Evolutionary conservation across 2,113 vertebrate species (phyloP).

Genomic region (Vanacampus margaritifer): DNA sequence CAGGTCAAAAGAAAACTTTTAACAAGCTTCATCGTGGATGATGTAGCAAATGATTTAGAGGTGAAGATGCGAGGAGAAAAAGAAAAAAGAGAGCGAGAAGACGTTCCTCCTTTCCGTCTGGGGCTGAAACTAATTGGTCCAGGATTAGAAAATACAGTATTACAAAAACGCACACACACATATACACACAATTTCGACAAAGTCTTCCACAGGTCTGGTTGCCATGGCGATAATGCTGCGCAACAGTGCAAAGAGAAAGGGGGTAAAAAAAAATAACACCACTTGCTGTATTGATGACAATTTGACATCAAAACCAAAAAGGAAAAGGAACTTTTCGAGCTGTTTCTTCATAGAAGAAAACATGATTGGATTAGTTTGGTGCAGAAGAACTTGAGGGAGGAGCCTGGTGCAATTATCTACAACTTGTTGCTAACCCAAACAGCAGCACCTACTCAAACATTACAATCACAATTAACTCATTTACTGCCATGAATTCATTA

Average conservation of each 20-base stretch:
- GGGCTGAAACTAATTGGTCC: conserved; percentile 65
- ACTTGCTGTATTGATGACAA: conserved; percentile 33
- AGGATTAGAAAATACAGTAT: conserved; percentile 67
- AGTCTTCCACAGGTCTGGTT: conserved; percentile 55
- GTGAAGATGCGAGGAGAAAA: conserved; percentile 5
- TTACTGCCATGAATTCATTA: too few relatives aligned
- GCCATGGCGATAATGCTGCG: conserved; percentile 50
- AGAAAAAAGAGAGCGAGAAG: conserved; percentile 27
- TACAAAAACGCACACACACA: conserved; percentile 28
- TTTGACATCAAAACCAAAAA: not conserved
- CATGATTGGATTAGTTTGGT: not conserved
- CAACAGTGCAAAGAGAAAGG: conserved; percentile 43
- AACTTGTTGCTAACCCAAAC: not conserved
- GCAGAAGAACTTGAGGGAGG: not conserved
- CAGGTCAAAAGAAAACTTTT: conserved; percentile 1
- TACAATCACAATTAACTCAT: too few relatives aligned
- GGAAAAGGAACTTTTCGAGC: not conserved
- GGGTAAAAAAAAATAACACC: conserved; percentile 34
- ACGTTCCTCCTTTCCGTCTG: conserved; percentile 38
- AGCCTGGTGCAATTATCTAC: too few relatives aligned
- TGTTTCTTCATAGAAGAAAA: not conserved
- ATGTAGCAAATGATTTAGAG: conserved; percentile 19
- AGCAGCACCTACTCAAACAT: not conserved
- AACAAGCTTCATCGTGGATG: not conserved
- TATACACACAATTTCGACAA: conserved; percentile 47